Evolutionary conservation across 2,888 invertebrate species (phyloP).

Genomic region (Proisotoma minuta): DNA sequence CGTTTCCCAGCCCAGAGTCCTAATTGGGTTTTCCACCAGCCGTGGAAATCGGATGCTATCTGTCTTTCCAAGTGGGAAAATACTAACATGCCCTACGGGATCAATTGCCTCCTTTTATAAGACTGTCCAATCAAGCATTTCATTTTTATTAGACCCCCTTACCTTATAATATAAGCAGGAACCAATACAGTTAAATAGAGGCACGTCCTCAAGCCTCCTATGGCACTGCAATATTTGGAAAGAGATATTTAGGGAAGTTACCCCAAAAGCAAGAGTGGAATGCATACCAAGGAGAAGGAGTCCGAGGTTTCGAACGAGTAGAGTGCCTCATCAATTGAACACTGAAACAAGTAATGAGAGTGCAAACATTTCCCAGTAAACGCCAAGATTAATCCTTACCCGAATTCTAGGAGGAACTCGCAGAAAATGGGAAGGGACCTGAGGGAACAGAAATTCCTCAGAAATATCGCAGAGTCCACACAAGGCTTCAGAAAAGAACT

Average conservation of each 20-base stretch:
- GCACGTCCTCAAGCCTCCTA: slow-evolving; percentile 11
- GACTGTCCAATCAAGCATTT: too few species aligned
- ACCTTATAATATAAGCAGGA: slow-evolving; percentile 45
- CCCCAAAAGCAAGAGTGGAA: not conserved
- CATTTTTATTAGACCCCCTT: not conserved
- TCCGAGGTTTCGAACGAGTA: slow-evolving; percentile 40
- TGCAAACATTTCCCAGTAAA: not conserved
- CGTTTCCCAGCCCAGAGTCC: slow-evolving; percentile 36
- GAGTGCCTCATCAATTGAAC: slow-evolving; percentile 34
- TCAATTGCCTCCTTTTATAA: too few species aligned
- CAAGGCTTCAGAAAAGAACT: slow-evolving; percentile 35
- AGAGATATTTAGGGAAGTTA: too few species aligned
- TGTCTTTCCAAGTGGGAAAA: slow-evolving; percentile 40
- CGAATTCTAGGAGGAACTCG: slow-evolving; percentile 29
- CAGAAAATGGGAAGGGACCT: slow-evolving; percentile 34
- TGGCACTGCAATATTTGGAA: not conserved
- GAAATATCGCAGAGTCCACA: slow-evolving; percentile 35
- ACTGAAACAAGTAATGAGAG: slow-evolving; percentile 18
- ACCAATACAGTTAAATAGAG: slow-evolving; percentile 41
- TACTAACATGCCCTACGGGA: slow-evolving; percentile 37
- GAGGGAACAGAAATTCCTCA: slow-evolving; percentile 33
- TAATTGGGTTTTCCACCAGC: slow-evolving; percentile 45
- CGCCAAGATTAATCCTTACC: slow-evolving; percentile 19
- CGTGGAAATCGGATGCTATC: slow-evolving; percentile 36
- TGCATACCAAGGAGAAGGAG: slow-evolving; percentile 12